phyloP scores from a whole-genome alignment of 2,888 invertebrate species.

The Ichneumoninae sp. region DNA sequence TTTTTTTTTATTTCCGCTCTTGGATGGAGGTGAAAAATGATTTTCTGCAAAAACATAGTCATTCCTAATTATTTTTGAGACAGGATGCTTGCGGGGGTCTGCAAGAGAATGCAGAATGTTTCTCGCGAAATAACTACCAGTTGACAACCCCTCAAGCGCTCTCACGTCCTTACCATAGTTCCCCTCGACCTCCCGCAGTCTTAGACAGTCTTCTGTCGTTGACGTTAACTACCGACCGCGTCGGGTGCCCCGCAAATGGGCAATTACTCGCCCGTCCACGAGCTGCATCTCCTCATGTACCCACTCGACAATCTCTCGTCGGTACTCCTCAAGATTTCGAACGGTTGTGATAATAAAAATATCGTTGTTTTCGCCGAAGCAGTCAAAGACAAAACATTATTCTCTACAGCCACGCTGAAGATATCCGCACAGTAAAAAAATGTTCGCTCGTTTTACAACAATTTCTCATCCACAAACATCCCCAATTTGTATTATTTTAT shows the following conservation, averaged over 20 bases:
- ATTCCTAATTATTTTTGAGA: neutral
- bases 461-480: neutral
- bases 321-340: neutral
- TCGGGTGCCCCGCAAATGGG: slow-evolving; percentile 58
- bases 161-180: slow-evolving; percentile 37
- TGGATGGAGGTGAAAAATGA: neutral
- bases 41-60: neutral
- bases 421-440: neutral
- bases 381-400: neutral
- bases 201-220: slow-evolving; percentile 62
- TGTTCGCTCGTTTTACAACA: neutral
- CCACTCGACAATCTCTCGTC: slow-evolving; percentile 18
- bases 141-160: slow-evolving; percentile 50
- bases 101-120: slow-evolving; percentile 11
- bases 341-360: neutral
- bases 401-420: neutral
- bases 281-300: slow-evolving; percentile 40
- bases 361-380: neutral
- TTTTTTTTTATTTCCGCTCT: neutral
- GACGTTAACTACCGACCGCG: slow-evolving; percentile 66
- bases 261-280: slow-evolving; percentile 63
- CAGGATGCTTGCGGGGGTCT: neutral
- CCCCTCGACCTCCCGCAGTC: slow-evolving; percentile 28
- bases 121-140: slow-evolving; percentile 34
- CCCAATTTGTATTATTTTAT: neutral